phyloP scores from a whole-genome alignment of 2,797 vertebrate genomes.

The Sciaenops ocellatus region DNA sequence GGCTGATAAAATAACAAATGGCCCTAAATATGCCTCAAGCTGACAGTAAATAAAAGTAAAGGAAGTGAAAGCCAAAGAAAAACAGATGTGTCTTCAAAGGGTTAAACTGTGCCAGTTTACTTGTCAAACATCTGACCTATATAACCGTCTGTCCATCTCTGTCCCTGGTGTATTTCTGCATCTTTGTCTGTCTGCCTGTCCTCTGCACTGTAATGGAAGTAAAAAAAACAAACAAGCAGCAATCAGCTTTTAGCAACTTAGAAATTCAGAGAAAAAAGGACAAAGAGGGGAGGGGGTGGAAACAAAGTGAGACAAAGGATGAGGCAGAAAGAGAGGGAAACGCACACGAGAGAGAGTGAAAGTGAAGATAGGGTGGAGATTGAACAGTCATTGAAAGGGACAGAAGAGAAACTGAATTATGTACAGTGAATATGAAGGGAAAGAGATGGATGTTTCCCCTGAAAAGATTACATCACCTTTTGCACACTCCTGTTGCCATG shows the following conservation, averaged over 20 bases:
- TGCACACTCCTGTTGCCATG: slow-evolving; percentile 74
- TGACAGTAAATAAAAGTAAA: background rate
- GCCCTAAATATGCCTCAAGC: background rate
- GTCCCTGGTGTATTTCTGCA: background rate
- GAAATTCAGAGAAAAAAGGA: background rate
- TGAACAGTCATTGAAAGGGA: no score
- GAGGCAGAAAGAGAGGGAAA: background rate
- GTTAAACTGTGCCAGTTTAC: background rate
- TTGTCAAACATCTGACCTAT: background rate
- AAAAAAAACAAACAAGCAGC: background rate
- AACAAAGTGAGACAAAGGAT: slow-evolving; percentile 13
- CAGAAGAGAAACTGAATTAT: background rate
- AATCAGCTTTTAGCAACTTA: background rate
- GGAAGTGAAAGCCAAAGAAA: background rate
- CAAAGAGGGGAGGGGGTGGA: background rate
- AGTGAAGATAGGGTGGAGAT: no score
- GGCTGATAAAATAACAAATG: background rate
- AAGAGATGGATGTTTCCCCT: slow-evolving; percentile 48
- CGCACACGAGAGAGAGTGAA: no score
- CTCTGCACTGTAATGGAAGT: background rate
- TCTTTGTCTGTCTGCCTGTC: background rate
- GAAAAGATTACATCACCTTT: slow-evolving; percentile 73
- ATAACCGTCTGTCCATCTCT: background rate
- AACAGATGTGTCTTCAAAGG: background rate
- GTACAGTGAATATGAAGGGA: slow-evolving; percentile 20